phyloP scores from a whole-genome alignment of 2,113 vertebrate species.

The Pelecanus crispus region DNA sequence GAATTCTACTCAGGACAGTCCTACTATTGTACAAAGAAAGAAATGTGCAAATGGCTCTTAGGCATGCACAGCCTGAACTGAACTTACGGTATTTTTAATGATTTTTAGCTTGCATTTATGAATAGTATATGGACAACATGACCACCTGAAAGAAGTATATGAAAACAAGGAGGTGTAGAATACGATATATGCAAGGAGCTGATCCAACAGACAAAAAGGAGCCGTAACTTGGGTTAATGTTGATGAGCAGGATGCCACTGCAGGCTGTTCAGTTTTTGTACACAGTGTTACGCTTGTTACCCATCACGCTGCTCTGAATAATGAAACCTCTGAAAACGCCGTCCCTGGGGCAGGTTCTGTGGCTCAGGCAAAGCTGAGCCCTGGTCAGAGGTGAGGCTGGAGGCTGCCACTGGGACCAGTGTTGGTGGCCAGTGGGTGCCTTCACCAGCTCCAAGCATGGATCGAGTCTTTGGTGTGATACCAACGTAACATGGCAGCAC shows the following conservation, averaged over 20 bases:
- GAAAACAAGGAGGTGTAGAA: neutral
- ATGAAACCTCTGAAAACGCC: neutral
- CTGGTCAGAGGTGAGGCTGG: neutral
- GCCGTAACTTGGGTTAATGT: neutral
- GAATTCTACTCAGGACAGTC: no score
- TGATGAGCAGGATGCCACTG: neutral
- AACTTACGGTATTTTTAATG: neutral
- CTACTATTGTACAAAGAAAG: neutral
- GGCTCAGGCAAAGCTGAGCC: neutral
- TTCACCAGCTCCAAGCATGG: neutral
- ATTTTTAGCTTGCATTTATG: neutral
- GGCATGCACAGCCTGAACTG: neutral
- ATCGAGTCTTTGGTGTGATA: neutral
- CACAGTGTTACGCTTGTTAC: neutral
- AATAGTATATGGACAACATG: neutral
- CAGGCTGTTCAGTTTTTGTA: neutral
- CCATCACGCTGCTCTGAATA: neutral
- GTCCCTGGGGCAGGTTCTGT: neutral
- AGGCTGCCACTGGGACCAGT: neutral
- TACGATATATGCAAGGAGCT: neutral
- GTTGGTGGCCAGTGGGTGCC: no score
- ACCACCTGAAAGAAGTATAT: neutral
- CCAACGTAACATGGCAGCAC: accelerated
- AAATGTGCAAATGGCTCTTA: neutral
- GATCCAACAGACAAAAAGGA: neutral